Conservation (phyloP, 2,113 vertebrate genomes). For the Thalassarche chlororhynchos region DNA sequence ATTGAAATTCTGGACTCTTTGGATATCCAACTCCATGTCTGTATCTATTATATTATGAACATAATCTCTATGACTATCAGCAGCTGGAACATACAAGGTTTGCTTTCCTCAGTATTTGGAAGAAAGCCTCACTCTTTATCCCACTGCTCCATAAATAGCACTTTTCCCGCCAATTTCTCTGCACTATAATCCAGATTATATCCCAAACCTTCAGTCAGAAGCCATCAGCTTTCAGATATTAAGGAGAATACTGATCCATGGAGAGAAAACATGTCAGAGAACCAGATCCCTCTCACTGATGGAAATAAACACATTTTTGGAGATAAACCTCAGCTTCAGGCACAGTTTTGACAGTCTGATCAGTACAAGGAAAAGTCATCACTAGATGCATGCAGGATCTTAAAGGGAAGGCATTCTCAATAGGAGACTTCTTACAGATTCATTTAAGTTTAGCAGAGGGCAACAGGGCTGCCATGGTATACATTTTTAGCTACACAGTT, state of each 20-base stretch:
- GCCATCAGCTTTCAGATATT: neutral
- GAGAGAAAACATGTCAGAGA: neutral
- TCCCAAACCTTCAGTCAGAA: neutral
- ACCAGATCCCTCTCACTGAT: neutral
- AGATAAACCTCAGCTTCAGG: neutral
- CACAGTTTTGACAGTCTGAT: neutral
- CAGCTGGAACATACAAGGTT: neutral
- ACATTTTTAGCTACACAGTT: neutral
- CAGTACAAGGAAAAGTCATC: neutral
- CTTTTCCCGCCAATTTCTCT: neutral
- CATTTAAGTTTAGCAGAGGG: neutral
- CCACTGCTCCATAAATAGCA: neutral
- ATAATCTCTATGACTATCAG: neutral
- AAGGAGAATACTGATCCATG: neutral
- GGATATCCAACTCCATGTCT: neutral
- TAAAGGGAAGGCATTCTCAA: neutral
- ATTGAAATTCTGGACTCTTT: neutral
- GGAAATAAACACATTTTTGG: neutral
- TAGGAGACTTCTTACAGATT: neutral
- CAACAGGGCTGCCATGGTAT: neutral
- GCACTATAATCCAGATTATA: neutral
- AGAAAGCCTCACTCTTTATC: neutral
- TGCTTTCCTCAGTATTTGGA: neutral
- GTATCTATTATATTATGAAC: neutral
- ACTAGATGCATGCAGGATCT: neutral